Conservation (phyloP, 2,797 vertebrate species). For the Rhinogobio ventralis region DNA sequence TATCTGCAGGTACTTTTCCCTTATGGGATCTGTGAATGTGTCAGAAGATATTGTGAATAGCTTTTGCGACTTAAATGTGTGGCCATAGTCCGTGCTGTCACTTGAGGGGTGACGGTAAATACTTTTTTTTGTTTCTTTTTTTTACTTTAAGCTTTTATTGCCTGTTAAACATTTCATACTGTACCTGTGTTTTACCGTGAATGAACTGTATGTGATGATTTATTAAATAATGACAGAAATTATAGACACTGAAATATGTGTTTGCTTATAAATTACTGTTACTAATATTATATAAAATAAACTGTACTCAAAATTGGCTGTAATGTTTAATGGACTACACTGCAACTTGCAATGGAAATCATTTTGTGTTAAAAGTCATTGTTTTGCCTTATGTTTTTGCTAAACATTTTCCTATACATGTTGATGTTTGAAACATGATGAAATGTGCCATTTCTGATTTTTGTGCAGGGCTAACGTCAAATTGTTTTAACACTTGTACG, state of each 20-base stretch:
- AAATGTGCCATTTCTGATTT: slow-evolving; percentile 56
- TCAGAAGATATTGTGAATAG: slow-evolving; percentile 60
- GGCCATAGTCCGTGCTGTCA: slow-evolving; percentile 16
- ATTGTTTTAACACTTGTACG: slow-evolving; percentile 38
- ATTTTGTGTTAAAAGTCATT: neutral
- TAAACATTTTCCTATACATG: neutral
- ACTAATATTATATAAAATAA: slow-evolving; percentile 18
- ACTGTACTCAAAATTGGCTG: slow-evolving; percentile 9
- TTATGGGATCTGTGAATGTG: slow-evolving; percentile 59
- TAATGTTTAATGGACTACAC: neutral
- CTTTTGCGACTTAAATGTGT: slow-evolving; percentile 33
- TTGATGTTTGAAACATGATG: slow-evolving; percentile 43
- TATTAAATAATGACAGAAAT: slow-evolving; percentile 27
- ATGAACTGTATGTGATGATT: slow-evolving; percentile 34
- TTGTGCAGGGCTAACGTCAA: slow-evolving; percentile 54
- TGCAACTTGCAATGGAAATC: neutral
- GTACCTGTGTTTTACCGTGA: slow-evolving; percentile 35
- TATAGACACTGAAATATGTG: slow-evolving; percentile 4
- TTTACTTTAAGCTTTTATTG: slow-evolving; percentile 31
- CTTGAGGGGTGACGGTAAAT: slow-evolving; percentile 20
- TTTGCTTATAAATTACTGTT: neutral
- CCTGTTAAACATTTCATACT: slow-evolving; percentile 37
- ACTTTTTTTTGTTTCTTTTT: neutral
- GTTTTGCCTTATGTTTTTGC: neutral
- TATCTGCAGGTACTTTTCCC: slow-evolving; percentile 34